Conservation (phyloP, 1,140 invertebrate species). For the Probaryconus sp. region DNA sequence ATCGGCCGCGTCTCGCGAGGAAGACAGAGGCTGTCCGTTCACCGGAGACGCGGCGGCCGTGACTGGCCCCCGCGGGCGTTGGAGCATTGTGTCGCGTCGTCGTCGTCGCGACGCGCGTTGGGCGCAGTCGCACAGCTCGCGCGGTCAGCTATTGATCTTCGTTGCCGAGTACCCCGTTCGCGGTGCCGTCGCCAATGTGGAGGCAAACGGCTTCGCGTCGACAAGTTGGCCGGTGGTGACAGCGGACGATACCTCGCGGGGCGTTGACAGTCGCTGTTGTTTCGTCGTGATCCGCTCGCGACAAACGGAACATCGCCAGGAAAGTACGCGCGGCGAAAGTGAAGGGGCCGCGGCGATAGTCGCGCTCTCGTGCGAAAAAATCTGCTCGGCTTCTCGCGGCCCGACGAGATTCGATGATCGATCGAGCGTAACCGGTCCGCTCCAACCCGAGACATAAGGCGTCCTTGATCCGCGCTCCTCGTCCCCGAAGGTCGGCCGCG, state of each 20-base stretch:
- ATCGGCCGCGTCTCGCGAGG: no score
- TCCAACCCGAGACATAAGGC: slow-evolving; percentile 36
- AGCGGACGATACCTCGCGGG: slow-evolving; percentile 35
- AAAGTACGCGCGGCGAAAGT: slow-evolving; percentile 40
- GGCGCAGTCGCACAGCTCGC: slow-evolving; percentile 51
- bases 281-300: no score
- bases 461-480: slow-evolving; percentile 45
- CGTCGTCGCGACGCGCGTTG: slow-evolving; percentile 48
- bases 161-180: slow-evolving; percentile 28
- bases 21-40: no score
- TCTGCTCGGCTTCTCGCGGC: slow-evolving; percentile 9
- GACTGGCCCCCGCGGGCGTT: no score
- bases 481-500: slow-evolving; percentile 38
- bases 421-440: slow-evolving; percentile 47
- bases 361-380: slow-evolving; percentile 38
- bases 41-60: no score
- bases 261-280: no score
- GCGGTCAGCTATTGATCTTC: slow-evolving; percentile 53
- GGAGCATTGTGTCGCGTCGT: no score
- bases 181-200: background rate
- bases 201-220: slow-evolving; percentile 25
- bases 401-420: slow-evolving; percentile 40
- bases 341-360: slow-evolving; percentile 10
- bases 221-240: slow-evolving; percentile 44
- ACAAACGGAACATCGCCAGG: no score